Conservation (phyloP, 2,888 invertebrate species). For the Limnephilus rhombicus region DNA sequence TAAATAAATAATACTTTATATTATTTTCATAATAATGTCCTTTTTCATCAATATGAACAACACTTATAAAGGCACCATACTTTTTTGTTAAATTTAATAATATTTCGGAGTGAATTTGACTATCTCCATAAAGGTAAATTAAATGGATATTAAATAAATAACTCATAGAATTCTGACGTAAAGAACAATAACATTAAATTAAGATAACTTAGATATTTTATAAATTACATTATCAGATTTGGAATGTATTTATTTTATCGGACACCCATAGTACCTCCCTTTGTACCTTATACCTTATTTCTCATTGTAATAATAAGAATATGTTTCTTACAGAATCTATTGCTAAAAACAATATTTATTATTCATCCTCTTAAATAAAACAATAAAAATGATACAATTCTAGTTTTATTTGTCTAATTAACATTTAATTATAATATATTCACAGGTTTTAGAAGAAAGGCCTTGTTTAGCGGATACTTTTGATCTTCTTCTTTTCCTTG, state of each 20-base stretch:
- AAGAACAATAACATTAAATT: conserved; percentile 18
- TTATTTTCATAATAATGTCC: neutral
- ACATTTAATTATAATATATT: conserved; percentile 30
- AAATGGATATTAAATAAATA: neutral
- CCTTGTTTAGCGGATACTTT: conserved; percentile 74
- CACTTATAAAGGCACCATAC: neutral
- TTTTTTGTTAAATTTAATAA: neutral
- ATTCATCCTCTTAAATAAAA: conserved; percentile 58
- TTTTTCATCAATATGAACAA: neutral
- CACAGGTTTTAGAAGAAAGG: conserved; percentile 20
- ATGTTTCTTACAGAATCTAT: conserved; percentile 58
- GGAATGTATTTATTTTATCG: conserved; percentile 16
- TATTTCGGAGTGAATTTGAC: neutral
- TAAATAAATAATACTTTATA: neutral
- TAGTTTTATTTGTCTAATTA: conserved; percentile 52
- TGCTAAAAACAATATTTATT: conserved; percentile 56
- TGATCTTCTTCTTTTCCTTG: conserved; percentile 86
- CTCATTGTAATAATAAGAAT: conserved; percentile 35
- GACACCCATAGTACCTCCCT: conserved; percentile 24
- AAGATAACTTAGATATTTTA: conserved; percentile 41
- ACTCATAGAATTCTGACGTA: conserved; percentile 23
- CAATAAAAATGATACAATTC: conserved; percentile 45
- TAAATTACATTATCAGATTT: conserved; percentile 21
- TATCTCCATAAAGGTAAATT: neutral
- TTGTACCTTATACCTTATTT: conserved; percentile 47